Conservation (phyloP, 2,797 vertebrate genomes). For the Salmo trutta region DNA sequence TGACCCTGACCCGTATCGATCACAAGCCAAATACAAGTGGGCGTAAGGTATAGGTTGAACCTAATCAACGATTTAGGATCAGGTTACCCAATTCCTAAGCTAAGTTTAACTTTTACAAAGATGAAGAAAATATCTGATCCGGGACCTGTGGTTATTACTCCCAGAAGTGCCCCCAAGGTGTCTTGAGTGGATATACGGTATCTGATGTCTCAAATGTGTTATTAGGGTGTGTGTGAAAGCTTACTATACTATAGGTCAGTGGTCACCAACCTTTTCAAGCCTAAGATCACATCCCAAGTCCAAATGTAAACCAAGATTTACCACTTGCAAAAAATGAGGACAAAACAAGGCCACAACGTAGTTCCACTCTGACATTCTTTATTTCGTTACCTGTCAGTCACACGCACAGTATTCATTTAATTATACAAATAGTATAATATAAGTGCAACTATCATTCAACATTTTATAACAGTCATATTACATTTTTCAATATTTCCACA, state of each 20-base stretch:
- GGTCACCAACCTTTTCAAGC: too few species aligned
- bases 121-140: background rate
- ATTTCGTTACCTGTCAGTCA: too few species aligned
- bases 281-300: too few species aligned
- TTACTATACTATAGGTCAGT: background rate
- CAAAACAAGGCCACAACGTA: too few species aligned
- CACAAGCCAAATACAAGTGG: slow-evolving; percentile 7
- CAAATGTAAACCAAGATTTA: too few species aligned
- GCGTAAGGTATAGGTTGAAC: background rate
- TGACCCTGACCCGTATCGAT: slow-evolving; percentile 38
- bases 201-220: background rate
- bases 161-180: background rate
- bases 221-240: background rate
- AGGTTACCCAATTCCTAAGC: background rate
- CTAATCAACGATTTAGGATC: background rate
- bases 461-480: too few species aligned
- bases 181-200: background rate
- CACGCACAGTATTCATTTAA: too few species aligned
- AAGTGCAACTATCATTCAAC: too few species aligned
- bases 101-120: slow-evolving; percentile 4
- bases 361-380: too few species aligned
- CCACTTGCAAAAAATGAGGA: too few species aligned
- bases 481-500: too few species aligned
- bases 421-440: too few species aligned
- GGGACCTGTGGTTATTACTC: background rate